Conservation (phyloP, 2,797 vertebrate genomes). For the Amazonetta brasiliensis region DNA sequence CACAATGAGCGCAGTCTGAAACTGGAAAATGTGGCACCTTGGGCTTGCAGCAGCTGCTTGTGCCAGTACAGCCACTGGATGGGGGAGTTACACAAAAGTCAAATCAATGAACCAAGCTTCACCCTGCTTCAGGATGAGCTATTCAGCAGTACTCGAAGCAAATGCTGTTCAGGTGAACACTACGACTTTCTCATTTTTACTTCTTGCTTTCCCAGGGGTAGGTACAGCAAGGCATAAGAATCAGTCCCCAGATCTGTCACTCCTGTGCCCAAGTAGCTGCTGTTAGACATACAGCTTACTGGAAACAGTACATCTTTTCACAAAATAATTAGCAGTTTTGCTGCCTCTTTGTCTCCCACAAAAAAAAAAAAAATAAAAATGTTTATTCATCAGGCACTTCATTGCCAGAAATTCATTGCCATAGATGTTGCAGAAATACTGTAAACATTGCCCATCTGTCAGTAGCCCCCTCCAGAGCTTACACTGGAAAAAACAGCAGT, state of each 20-base stretch:
- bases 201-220: background rate
- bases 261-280: background rate
- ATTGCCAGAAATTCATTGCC: background rate
- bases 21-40: background rate
- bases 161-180: background rate
- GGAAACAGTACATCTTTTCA: constrained; percentile 5
- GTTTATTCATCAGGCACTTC: background rate
- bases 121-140: background rate
- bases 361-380: background rate
- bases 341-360: background rate
- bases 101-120: background rate
- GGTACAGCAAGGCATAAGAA: background rate
- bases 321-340: background rate
- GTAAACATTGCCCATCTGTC: background rate
- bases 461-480: background rate
- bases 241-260: background rate
- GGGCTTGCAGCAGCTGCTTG: background rate
- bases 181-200: background rate
- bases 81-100: background rate
- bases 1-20: background rate
- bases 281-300: background rate
- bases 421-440: background rate
- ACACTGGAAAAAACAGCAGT: background rate
- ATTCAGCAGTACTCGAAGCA: background rate
- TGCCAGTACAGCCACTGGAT: background rate